phyloP scores from a whole-genome alignment of 1,140 invertebrate species.

The Danaus plexippus region DNA sequence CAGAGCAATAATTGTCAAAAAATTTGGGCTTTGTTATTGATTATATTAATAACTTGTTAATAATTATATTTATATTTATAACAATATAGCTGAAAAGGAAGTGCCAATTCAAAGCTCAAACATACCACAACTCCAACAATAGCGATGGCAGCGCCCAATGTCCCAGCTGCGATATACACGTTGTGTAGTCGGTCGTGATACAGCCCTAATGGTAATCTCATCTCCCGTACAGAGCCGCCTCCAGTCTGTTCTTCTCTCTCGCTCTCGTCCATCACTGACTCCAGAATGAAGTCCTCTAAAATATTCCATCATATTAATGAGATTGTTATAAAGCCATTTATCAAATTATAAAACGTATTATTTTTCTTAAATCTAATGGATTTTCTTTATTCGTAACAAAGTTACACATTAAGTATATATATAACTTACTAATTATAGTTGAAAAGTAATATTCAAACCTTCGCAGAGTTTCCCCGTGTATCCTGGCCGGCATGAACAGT shows the following conservation, averaged over 20 bases:
- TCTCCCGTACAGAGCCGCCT: slow-evolving; percentile 63
- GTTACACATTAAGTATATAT: too few relatives aligned
- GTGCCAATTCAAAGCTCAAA: not conserved
- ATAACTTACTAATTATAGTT: slow-evolving; percentile 2
- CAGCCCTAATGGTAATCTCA: slow-evolving; percentile 74
- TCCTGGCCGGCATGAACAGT: slow-evolving; percentile 81
- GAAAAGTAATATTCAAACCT: slow-evolving; percentile 54
- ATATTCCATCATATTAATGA: slow-evolving; percentile 12
- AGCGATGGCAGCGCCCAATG: slow-evolving; percentile 77
- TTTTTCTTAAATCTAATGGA: too few relatives aligned
- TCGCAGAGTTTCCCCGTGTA: slow-evolving; percentile 85
- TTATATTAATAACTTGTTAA: too few relatives aligned
- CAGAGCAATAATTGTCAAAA: too few relatives aligned
- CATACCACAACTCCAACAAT: slow-evolving; percentile 80
- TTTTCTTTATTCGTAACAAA: too few relatives aligned
- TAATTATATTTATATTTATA: too few relatives aligned
- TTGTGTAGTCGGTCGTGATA: slow-evolving; percentile 81
- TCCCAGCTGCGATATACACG: slow-evolving; percentile 81
- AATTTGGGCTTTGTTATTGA: too few relatives aligned
- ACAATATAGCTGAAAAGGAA: too few relatives aligned
- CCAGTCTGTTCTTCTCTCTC: slow-evolving; percentile 24
- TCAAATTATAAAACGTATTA: too few relatives aligned
- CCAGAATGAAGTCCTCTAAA: slow-evolving; percentile 77
- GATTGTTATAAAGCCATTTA: too few relatives aligned
- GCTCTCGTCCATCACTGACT: slow-evolving; percentile 71